A percentile compares a stretch with the other conserved stretches of the same genome.
Conservation (phyloP, 2,113 vertebrate species). For the Colossoma macropomum region DNA sequence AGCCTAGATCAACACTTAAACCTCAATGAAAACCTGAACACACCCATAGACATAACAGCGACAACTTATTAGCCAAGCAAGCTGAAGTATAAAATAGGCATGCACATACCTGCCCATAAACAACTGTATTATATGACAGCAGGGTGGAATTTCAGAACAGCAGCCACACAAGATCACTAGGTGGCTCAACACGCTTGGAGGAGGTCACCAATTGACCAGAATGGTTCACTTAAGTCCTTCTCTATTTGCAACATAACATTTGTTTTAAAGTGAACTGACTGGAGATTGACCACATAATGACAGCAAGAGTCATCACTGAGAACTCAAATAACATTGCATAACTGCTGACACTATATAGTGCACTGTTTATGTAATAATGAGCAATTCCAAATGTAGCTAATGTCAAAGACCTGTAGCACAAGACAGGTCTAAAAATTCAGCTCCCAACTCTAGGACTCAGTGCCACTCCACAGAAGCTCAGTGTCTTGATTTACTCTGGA, state of each 20-base stretch:
- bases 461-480: not conserved
- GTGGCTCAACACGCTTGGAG: not conserved
- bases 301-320: too few relatives aligned
- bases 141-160: not conserved
- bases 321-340: too few relatives aligned
- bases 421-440: not conserved
- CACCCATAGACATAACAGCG: not conserved
- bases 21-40: not conserved
- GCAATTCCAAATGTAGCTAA: not conserved
- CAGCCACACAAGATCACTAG: not conserved
- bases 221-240: not conserved
- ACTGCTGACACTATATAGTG: too few relatives aligned
- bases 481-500: not conserved
- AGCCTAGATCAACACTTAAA: slow-evolving; percentile 4
- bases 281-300: too few relatives aligned
- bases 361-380: too few relatives aligned
- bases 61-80: not conserved
- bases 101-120: not conserved
- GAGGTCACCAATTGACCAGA: not conserved
- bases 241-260: too few relatives aligned
- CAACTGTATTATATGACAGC: not conserved
- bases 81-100: not conserved
- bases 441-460: not conserved
- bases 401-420: not conserved
- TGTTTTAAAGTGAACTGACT: too few relatives aligned